These are phyloP conservation scores for Colletes latitarsis DNA, from an alignment of 1,140 invertebrate genomes.

Conservation along the genomic window DNA sequence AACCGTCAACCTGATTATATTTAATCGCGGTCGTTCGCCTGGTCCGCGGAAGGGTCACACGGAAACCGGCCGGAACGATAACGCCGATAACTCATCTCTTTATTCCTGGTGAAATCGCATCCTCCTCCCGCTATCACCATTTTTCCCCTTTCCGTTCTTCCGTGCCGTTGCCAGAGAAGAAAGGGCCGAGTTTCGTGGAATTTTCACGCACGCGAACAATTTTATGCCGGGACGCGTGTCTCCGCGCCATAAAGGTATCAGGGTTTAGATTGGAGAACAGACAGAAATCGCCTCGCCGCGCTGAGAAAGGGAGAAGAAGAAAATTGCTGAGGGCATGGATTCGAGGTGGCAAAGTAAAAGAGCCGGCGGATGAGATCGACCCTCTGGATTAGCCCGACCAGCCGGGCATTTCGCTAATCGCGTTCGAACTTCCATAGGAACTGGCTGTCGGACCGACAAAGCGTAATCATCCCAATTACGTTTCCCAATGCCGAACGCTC, in stretches of 20 bases:
- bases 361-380: slow-evolving; percentile 6
- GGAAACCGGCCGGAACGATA: slow-evolving; percentile 35
- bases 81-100: slow-evolving; percentile 64
- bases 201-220: slow-evolving; percentile 45
- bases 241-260: slow-evolving; percentile 50
- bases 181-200: slow-evolving; percentile 17
- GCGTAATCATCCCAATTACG: slow-evolving; percentile 38
- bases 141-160: slow-evolving; percentile 37
- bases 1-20: background rate
- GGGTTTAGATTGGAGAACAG: slow-evolving; percentile 4
- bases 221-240: slow-evolving; percentile 56
- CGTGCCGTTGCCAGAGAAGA: slow-evolving; percentile 31
- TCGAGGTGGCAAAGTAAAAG: slow-evolving; percentile 14
- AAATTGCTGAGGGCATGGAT: background rate
- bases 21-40: background rate
- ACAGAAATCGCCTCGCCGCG: background rate
- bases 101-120: slow-evolving; percentile 32
- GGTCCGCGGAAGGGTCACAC: background rate
- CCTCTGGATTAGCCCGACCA: slow-evolving; percentile 26
- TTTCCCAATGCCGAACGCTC: background rate
- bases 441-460: background rate
- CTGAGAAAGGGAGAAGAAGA: background rate
- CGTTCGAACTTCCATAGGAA: slow-evolving; percentile 13
- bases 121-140: no score
- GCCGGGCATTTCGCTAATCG: slow-evolving; percentile 22